Base-by-base conservation (phyloP, 30 jellyfish, hydroid and myxozoan genomes). In the Aurelia sp. region DNA sequence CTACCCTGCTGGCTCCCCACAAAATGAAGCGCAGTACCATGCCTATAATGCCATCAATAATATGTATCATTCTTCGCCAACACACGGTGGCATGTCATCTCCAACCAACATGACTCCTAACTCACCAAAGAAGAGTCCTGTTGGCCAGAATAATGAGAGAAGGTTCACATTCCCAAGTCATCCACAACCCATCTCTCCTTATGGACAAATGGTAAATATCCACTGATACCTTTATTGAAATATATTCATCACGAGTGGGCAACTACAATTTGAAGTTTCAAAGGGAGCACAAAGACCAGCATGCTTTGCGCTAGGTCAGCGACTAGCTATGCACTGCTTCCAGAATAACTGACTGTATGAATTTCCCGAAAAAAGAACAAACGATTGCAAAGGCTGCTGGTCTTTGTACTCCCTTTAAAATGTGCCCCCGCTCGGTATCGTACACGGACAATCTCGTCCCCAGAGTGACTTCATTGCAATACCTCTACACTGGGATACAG, bases 101-200 rank as follows among this genome's bases (percentile, higher is more conserved):
- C 92, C 85, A 20, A 21, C 84, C 52, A 71, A 66, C 58, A 67
- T 69, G 85, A 68, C 92, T 33, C 92, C 92, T 12, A 68, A 78
- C 5, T 82, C 92, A 4, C 92, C 92, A 0, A 82, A 70, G 62
- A 82, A 82, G 79, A 82, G 92, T 74, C 92, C 92, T 18, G 55
- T 81, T 27, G 76, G 27, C 30, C 87, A 75, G 21, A 30, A 58
- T 31, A 53, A 40, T 5, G 92, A 70, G 11, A 7, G 79, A 66
- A 57, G 92, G n/a, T 82, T 82, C 79, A 70, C 69, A 8, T 82
- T 82, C 51, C 80, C 91, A 5, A 4, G 75, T 16, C 84, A 64
- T 13, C 85, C 82, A n/a, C 82, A 70, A 19, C 92, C 31, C 67
- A 31, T 67, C 40, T 22, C 92, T 4, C 73, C 78, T 44, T 82